Percentiles rank a stretch among this genome's conserved stretches.
These are phyloP conservation scores for Sparidentex hasta DNA, from an alignment of 2,797 vertebrate species.

Conservation along the genomic window DNA sequence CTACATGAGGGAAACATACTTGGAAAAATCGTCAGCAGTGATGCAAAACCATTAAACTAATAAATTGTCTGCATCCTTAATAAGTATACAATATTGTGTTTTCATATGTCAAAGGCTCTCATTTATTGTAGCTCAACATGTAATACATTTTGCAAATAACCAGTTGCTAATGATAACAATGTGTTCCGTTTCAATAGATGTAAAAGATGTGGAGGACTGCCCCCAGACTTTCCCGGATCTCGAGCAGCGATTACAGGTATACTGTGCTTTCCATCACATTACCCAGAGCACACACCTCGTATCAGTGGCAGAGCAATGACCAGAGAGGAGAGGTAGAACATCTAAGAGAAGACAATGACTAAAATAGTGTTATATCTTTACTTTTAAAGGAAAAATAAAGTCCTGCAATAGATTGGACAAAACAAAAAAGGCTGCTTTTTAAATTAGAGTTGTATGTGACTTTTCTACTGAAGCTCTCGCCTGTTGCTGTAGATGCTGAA, in stretches of 20 bases:
- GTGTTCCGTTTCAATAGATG: conserved; percentile 72
- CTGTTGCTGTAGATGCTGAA: background rate
- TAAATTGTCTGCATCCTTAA: background rate
- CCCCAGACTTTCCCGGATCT: conserved; percentile 91
- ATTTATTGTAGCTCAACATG: background rate
- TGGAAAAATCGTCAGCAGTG: background rate
- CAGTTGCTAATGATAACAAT: conserved; percentile 19
- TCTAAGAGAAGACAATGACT: background rate
- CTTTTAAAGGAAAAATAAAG: background rate
- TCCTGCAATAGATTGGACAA: background rate
- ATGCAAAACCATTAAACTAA: background rate
- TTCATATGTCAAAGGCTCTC: no score
- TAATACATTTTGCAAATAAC: background rate
- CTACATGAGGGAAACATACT: background rate
- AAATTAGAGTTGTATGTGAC: background rate
- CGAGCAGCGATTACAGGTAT: conserved; percentile 96
- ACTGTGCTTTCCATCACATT: background rate
- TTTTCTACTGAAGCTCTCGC: background rate
- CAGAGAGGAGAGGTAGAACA: background rate
- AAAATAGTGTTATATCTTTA: background rate
- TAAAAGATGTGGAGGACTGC: conserved; percentile 88
- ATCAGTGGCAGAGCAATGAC: background rate
- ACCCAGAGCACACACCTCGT: background rate
- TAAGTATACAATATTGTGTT: no score
- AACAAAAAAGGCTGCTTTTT: background rate